Conservation (phyloP, 2,888 invertebrate species). For the Ennomos quercinarius region DNA sequence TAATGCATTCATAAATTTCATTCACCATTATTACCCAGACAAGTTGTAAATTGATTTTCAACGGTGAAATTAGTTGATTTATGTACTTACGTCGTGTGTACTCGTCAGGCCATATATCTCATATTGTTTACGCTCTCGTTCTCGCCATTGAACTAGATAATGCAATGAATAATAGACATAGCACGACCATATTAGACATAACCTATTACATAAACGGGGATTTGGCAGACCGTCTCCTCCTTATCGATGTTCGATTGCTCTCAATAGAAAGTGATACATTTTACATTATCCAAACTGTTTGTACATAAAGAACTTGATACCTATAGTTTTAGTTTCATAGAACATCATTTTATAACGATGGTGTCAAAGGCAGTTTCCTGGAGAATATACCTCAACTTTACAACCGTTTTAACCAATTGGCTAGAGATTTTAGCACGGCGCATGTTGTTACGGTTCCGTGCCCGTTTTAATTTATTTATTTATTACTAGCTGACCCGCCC, state of each 20-base stretch:
- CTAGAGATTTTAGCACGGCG: no score
- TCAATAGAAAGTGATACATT: slow-evolving; percentile 35
- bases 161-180: slow-evolving; percentile 27
- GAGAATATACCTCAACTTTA: no score
- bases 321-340: no score
- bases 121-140: slow-evolving; percentile 32
- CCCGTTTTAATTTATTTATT: no score
- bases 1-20: slow-evolving; percentile 4
- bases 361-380: no score
- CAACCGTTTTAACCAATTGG: no score
- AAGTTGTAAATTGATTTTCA: slow-evolving; percentile 26
- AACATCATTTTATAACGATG: no score
- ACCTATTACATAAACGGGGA: slow-evolving; percentile 35
- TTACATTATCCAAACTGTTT: slow-evolving; percentile 9
- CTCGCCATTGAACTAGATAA: slow-evolving; percentile 31
- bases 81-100: slow-evolving; percentile 21
- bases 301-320: slow-evolving; percentile 6
- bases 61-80: slow-evolving; percentile 24
- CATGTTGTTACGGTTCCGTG: no score
- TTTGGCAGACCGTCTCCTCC: slow-evolving; percentile 37
- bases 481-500: no score
- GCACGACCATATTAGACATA: slow-evolving; percentile 25
- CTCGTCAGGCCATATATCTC: slow-evolving; percentile 24
- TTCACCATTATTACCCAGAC: slow-evolving; percentile 19
- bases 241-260: slow-evolving; percentile 37